These are phyloP conservation scores for Pogonomyrmex californicus DNA, from an alignment of 1,140 invertebrate genomes.

Conservation along the genomic window DNA sequence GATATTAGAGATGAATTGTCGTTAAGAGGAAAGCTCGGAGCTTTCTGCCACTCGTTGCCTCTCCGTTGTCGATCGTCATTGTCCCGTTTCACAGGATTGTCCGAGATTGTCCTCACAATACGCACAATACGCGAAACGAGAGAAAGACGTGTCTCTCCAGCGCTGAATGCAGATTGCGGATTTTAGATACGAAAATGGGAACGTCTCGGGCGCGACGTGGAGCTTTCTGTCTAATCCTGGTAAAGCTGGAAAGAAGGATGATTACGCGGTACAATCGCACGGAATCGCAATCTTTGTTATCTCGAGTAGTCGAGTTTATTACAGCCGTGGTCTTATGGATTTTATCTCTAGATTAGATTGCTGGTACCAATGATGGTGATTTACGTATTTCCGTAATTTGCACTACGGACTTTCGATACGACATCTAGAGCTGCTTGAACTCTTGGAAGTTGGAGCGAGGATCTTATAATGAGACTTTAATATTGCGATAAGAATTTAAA, in stretches of 20 bases:
- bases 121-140: neutral
- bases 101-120: neutral
- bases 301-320: conserved; percentile 20
- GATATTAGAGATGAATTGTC: neutral
- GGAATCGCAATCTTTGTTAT: neutral
- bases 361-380: neutral
- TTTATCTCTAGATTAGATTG: conserved; percentile 31
- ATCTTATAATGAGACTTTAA: neutral
- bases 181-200: conserved; percentile 42
- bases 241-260: neutral
- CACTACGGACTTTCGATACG: neutral
- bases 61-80: neutral
- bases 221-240: neutral
- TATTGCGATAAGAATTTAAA: neutral
- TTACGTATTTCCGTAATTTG: neutral
- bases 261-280: neutral
- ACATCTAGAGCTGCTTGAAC: neutral
- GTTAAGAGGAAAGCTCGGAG: neutral
- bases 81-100: neutral
- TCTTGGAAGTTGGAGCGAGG: neutral
- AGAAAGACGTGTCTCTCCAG: neutral
- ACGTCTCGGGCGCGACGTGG: neutral
- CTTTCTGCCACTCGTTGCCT: neutral
- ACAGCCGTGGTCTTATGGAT: neutral
- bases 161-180: neutral